phyloP scores from a whole-genome alignment of 2,888 invertebrate species.

The Diploptera punctata region DNA sequence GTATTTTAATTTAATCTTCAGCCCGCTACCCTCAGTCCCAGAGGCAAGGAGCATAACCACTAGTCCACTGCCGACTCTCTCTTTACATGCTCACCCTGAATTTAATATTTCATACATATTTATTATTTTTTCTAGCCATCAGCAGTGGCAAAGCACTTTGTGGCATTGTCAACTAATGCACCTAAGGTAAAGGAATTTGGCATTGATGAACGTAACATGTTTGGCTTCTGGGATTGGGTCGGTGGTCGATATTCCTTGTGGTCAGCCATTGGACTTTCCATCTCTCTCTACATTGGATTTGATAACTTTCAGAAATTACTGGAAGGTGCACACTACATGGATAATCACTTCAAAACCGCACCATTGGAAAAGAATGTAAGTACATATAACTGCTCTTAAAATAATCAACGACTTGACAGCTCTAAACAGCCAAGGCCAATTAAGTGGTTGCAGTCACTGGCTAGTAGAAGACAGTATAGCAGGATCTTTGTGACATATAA shows the following conservation, averaged over 20 bases:
- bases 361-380: conserved; percentile 92
- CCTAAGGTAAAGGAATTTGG: conserved; percentile 97
- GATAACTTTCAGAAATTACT: conserved; percentile 93
- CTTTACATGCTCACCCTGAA: too few species aligned
- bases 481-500: too few species aligned
- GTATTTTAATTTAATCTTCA: too few species aligned
- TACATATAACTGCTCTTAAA: conserved; percentile 36
- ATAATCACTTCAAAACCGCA: conserved; percentile 87
- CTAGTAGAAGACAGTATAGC: too few species aligned
- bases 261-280: conserved; percentile 99
- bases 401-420: too few species aligned
- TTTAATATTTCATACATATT: too few species aligned
- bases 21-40: too few species aligned
- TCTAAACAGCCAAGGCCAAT: too few species aligned
- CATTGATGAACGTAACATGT: conserved; percentile 97
- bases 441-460: too few species aligned
- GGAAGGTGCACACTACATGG: conserved; percentile 92
- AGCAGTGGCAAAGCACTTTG: conserved; percentile 96
- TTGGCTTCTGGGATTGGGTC: conserved; percentile 99
- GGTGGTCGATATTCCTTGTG: conserved; percentile 97
- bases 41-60: too few species aligned
- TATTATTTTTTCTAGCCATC: conserved; percentile 66
- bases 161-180: conserved; percentile 95
- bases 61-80: too few species aligned
- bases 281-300: conserved; percentile 91